Conservation (phyloP, 2,888 invertebrate genomes). For the Pyrgus malvae region DNA sequence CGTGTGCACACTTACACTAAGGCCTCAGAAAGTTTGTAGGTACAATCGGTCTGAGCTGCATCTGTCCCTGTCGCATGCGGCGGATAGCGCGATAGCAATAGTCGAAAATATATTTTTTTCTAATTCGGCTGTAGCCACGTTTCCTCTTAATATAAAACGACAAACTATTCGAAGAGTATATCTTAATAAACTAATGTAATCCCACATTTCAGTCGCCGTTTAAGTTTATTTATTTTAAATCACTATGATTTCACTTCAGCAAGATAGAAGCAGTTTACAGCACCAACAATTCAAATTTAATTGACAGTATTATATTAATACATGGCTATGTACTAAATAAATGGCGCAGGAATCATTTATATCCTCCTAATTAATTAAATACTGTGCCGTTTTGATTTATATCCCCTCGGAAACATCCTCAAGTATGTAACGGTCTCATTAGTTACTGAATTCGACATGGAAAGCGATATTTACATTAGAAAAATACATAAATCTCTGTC, state of each 20-base stretch:
- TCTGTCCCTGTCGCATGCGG: too few relatives aligned
- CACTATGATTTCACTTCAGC: neutral
- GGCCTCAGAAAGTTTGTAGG: too few relatives aligned
- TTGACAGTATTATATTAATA: conserved; percentile 41
- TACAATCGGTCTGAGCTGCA: too few relatives aligned
- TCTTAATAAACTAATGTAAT: too few relatives aligned
- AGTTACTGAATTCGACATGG: conserved; percentile 57
- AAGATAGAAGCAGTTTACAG: neutral
- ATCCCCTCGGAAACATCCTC: conserved; percentile 39
- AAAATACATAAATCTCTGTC: conserved; percentile 69
- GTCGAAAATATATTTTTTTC: too few relatives aligned
- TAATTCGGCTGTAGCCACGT: too few relatives aligned
- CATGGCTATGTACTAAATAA: conserved; percentile 33
- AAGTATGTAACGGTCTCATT: conserved; percentile 55
- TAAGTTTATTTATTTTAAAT: neutral
- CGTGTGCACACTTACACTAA: too few relatives aligned
- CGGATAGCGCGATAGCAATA: too few relatives aligned
- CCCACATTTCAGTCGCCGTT: neutral
- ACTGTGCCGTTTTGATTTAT: conserved; percentile 60
- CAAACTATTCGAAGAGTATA: too few relatives aligned
- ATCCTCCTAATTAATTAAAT: conserved; percentile 54
- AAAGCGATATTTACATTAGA: conserved; percentile 61
- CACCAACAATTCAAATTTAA: conserved; percentile 44
- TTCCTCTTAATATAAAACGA: too few relatives aligned
- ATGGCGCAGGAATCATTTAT: conserved; percentile 48